Evolutionary conservation across 2,888 invertebrate genomes (phyloP).

Genomic region (Exephanes ischioxanthus): DNA sequence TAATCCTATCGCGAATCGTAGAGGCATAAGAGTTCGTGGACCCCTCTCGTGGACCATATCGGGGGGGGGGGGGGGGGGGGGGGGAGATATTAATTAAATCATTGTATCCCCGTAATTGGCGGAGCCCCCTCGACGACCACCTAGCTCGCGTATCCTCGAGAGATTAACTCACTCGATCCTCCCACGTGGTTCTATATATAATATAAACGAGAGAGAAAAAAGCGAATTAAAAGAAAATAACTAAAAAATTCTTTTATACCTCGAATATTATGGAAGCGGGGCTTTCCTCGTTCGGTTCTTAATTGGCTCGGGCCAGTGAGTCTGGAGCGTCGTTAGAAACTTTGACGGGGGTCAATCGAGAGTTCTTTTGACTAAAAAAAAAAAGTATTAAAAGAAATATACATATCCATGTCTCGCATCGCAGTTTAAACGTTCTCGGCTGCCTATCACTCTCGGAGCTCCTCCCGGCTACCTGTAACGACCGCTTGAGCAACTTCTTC

Average conservation of each 20-base stretch:
- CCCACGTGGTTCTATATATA: conserved; percentile 23
- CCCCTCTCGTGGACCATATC: neutral
- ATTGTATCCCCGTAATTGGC: conserved; percentile 48
- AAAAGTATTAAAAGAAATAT: too few relatives aligned
- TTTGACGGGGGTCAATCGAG: conserved; percentile 14
- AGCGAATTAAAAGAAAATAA: neutral
- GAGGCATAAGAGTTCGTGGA: neutral
- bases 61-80: too few relatives aligned
- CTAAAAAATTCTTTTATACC: neutral
- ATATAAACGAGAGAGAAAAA: conserved; percentile 2
- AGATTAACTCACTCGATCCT: conserved; percentile 5
- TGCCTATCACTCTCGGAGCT: neutral
- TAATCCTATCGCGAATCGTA: conserved; percentile 1
- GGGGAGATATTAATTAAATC: conserved; percentile 31
- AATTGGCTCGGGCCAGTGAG: neutral
- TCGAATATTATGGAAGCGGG: neutral
- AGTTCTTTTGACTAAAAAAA: neutral
- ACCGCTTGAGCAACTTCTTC: neutral
- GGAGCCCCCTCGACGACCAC: conserved; percentile 35
- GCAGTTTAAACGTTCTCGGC: neutral
- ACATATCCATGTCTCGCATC: neutral
- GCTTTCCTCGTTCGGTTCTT: neutral
- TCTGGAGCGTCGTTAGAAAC: conserved; percentile 2
- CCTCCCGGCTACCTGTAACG: conserved; percentile 28
- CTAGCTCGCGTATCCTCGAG: conserved; percentile 16